Base-by-base conservation (phyloP, 2,113 vertebrate species). In the Myotis yumanensis region DNA sequence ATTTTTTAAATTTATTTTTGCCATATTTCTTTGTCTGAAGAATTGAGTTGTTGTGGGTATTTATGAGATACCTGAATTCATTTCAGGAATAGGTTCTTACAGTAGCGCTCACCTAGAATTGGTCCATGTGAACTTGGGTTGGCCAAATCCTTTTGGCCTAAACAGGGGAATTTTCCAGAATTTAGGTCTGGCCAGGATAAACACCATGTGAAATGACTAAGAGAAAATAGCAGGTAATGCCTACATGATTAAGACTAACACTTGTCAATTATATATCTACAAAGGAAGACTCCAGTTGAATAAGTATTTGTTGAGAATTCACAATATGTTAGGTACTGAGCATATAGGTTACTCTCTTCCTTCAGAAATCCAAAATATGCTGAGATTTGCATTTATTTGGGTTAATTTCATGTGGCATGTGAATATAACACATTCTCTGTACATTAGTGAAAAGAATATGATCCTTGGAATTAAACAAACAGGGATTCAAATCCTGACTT, bases 261-360 rank as follows among this genome's bases (percentile, higher is more conserved):
- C 62, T 93, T 92, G 23, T 83, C 69, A 86, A 14, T 73, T 84
- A 28, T 25, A 37, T 80, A 28, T 51, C 84, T 73, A 37, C 25
- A 91, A 77, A 86, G n/a, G 20, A 72, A 51, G 73, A 51, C 5
- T 28, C 40, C 30, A 80, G 52, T 92, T 92, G 54, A 84, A 73
- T 79, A 59, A 89, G 43, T 80, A 52, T 95, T 89, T 84, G 15
- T 51, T 94, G 73, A 94, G 57, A 92, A 92, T 59, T 90, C 79
- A 83, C 14, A 87, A 3, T 25, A 4, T 57, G 40, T 48, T 35
- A 85, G 43, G 12, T 17, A 71, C 30, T 59, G 40, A 95, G 64
- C 11, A 30, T 57, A 59, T 51, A 62, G 15, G 48, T 82, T 82
- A 62, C 51, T 75, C 9, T 82, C n/a, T 30, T 90, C 8, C 57